These are phyloP conservation scores for Aradophagus sp. DNA, from an alignment of 1,140 invertebrate genomes.

Conservation along the genomic window DNA sequence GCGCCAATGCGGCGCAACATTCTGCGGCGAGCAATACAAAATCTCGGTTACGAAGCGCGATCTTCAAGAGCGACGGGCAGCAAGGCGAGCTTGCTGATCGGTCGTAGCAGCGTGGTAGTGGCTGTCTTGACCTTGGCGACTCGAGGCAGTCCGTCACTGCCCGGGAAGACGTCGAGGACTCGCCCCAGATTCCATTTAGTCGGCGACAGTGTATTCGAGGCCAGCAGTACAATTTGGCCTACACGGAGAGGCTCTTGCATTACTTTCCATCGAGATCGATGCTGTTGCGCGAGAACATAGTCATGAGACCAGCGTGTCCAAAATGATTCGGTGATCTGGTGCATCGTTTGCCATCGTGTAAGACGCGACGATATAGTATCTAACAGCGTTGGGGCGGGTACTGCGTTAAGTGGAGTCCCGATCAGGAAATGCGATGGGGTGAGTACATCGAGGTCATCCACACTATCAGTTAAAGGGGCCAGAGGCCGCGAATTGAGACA, in stretches of 20 bases:
- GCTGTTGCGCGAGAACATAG: neutral
- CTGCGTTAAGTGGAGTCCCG: neutral
- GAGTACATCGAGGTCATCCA: neutral
- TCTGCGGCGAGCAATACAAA: too few relatives aligned
- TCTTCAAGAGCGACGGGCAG: neutral
- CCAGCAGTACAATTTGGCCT: neutral
- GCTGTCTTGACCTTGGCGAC: neutral
- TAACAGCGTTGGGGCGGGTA: neutral
- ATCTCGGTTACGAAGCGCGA: too few relatives aligned
- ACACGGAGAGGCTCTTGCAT: neutral
- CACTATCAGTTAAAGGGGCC: neutral
- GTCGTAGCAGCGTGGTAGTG: neutral
- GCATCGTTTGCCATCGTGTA: neutral
- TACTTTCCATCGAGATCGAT: neutral
- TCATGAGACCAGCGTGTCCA: neutral
- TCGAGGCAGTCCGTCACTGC: neutral
- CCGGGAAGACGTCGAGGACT: neutral
- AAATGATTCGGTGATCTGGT: neutral
- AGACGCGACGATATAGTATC: neutral
- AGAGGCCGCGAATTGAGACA: constrained; percentile 7
- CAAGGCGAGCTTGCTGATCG: neutral
- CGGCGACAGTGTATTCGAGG: neutral
- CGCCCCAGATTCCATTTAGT: constrained; percentile 3
- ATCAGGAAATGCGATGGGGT: neutral
- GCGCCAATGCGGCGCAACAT: too few relatives aligned